Base-by-base conservation (phyloP, 1,140 invertebrate genomes). In the Tetramorium parvispinum region DNA sequence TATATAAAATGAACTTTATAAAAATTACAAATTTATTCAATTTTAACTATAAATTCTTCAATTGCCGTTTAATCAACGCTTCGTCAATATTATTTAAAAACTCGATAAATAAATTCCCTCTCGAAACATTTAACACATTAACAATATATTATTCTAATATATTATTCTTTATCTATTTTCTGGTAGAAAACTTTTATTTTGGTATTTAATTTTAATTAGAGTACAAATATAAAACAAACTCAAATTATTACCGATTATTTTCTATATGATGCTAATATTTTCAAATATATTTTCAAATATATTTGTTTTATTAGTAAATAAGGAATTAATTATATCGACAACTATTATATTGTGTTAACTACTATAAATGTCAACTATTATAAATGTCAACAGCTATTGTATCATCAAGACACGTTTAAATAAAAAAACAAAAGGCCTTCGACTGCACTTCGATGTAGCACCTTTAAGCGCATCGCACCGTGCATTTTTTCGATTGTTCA, bases 401-500 rank as follows among this genome's bases (percentile, higher is more conserved):
- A 73, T 73, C 2, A 37, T 55, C 32, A 24, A 24, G 32, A 40
- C 4, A 61, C 6, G 13, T 18, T 7, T 79, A 6, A 66, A 79
- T 68, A 40, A 59, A 16, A 16, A 55, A 37, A 32, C 32, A 32
- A n/a, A 55, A 57, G 13, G 1, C 7, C 16, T 53, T 6, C 18
- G 8, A 24, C n/a, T n/a, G n/a, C 7, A 37, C 10, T 16, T n/a
- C 13, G 66, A 73, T 46, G 55, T 24, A 21, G 66, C 79, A 73
- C 51, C 79, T 82, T 82, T 82, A 73, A 82, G 13, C 5, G 61
- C 32, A 46, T 8, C 21, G 24, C 37, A 40, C 1, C 27, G 37
- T n/a, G 18, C n/a, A 7, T 71, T 71, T 71, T 46, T 51, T 82
- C 66, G 40, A 82, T 46, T 82, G 51, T 82, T 82, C 78, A 71